Conservation (phyloP, 2,113 vertebrate genomes). For the Leptobrachium leishanense region DNA sequence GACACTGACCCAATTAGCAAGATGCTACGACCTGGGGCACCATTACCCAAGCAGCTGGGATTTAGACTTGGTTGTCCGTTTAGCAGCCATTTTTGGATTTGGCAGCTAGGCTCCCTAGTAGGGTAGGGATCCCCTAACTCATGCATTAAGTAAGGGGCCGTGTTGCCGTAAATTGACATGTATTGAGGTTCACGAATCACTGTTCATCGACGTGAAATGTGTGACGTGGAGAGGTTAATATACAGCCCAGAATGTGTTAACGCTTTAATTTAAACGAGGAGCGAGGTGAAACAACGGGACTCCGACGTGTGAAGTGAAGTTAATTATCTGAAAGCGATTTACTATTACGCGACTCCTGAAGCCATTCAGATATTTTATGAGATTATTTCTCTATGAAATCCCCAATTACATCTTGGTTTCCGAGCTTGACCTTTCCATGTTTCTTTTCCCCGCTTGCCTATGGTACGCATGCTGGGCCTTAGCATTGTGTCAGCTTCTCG, state of each 20-base stretch:
- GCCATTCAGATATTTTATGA: background rate
- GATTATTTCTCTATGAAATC: slow-evolving; percentile 7
- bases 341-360: slow-evolving; percentile 4
- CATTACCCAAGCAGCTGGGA: too few relatives aligned
- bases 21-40: too few relatives aligned
- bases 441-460: background rate
- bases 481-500: background rate
- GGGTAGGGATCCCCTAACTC: too few relatives aligned
- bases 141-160: too few relatives aligned
- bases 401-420: slow-evolving; percentile 6
- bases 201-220: too few relatives aligned
- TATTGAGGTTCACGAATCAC: too few relatives aligned
- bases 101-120: too few relatives aligned
- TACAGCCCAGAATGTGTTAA: background rate
- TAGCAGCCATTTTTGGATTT: too few relatives aligned
- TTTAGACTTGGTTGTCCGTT: too few relatives aligned
- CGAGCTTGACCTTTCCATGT: slow-evolving; percentile 9
- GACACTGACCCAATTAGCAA: too few relatives aligned
- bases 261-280: background rate
- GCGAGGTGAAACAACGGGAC: background rate
- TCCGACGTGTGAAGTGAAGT: background rate
- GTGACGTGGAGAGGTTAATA: background rate
- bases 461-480: background rate
- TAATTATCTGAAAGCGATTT: background rate
- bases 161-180: too few relatives aligned